A percentile compares a stretch with the other conserved stretches of the same genome.
Evolutionary conservation across 2,113 vertebrate species (phyloP).

Genomic region (Nannobrachium achirus): DNA sequence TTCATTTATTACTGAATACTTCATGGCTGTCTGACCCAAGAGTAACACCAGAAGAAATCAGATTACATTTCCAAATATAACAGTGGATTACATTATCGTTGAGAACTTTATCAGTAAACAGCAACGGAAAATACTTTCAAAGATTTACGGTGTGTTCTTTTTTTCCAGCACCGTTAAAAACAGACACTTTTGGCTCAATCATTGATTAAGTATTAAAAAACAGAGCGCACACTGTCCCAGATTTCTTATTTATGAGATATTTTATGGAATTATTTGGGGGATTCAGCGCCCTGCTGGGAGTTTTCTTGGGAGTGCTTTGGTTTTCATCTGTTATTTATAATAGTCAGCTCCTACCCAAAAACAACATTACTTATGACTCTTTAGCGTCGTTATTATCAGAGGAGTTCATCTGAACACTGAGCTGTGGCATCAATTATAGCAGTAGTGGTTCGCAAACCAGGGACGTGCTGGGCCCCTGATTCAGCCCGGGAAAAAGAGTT

Average conservation of each 20-base stretch:
- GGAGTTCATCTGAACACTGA: no score
- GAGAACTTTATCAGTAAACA: no score
- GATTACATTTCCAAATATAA: no score
- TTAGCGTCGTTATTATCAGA: no score
- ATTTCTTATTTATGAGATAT: conserved; percentile 31
- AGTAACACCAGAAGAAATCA: no score
- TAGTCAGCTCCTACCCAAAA: conserved; percentile 10
- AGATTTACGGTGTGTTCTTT: neutral
- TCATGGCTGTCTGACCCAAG: no score
- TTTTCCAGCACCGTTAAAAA: neutral
- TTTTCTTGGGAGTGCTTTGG: conserved; percentile 11
- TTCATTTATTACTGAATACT: no score
- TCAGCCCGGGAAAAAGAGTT: no score
- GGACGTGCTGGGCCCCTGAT: no score
- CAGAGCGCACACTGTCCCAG: neutral
- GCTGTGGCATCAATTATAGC: no score
- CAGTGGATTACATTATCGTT: no score
- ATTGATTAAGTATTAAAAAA: neutral
- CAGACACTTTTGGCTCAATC: neutral
- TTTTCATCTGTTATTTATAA: conserved; percentile 31
- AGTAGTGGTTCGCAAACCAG: no score
- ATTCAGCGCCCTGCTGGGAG: conserved; percentile 18
- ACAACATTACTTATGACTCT: conserved; percentile 25
- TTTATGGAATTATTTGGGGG: conserved; percentile 31
- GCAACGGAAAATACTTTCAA: neutral